Percentiles rank a stretch among this genome's conserved stretches.
Evolutionary conservation across 2,113 vertebrate genomes (phyloP).

Genomic region (Poeciliopsis prolifica): DNA sequence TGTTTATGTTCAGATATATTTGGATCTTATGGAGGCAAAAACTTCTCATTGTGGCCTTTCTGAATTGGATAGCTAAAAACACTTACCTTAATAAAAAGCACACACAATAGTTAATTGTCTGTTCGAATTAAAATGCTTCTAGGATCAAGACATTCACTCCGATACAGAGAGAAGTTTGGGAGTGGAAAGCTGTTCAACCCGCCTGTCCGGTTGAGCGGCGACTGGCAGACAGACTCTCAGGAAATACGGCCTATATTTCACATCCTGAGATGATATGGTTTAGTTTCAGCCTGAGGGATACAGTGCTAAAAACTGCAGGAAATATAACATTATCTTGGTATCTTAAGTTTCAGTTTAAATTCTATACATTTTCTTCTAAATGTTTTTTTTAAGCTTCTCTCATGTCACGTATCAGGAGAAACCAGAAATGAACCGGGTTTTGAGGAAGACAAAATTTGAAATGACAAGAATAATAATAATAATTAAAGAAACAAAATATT

Average conservation of each 20-base stretch:
- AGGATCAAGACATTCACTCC: neutral
- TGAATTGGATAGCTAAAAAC: neutral
- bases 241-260: neutral
- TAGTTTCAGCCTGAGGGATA: neutral
- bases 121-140: neutral
- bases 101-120: neutral
- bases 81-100: neutral
- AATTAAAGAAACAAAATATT: no score
- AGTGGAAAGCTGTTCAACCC: conserved; percentile 17
- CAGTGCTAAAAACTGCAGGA: neutral
- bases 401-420: neutral
- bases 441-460: no score
- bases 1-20: neutral
- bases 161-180: neutral
- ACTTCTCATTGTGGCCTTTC: neutral
- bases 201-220: conserved; percentile 25
- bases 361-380: neutral
- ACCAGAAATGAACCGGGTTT: neutral
- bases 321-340: neutral
- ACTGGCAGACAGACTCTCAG: neutral
- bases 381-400: neutral
- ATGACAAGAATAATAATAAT: no score
- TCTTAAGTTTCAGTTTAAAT: neutral
- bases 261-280: neutral
- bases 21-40: no score